Conservation (phyloP, 2,113 vertebrate genomes). For the Tursiops truncatus region DNA sequence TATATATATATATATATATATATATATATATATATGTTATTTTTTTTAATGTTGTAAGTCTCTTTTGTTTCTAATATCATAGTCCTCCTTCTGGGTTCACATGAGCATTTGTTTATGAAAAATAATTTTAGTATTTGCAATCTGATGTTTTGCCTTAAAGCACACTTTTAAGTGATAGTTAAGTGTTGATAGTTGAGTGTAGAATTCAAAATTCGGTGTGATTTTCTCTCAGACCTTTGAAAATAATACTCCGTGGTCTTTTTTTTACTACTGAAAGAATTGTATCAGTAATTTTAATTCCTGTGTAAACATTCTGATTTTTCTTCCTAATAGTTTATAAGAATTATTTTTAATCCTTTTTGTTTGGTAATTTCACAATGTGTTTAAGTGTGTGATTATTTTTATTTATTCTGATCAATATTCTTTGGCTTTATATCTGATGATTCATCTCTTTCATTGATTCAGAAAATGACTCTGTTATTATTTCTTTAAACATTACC, state of each 20-base stretch:
- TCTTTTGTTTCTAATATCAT: neutral
- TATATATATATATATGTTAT: too few species aligned
- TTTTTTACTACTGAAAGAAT: neutral
- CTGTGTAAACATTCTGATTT: neutral
- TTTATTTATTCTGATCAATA: neutral
- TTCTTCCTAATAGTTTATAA: neutral
- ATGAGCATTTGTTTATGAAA: neutral
- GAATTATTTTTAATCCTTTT: neutral
- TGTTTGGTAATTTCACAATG: neutral
- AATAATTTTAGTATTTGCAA: neutral
- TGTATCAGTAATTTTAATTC: neutral
- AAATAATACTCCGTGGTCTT: neutral
- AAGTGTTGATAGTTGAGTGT: neutral
- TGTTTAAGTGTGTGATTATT: neutral
- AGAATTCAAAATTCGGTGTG: neutral
- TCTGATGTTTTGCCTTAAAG: neutral
- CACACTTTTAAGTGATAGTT: neutral
- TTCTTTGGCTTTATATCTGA: neutral
- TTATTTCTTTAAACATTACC: neutral
- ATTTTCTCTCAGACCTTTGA: neutral
- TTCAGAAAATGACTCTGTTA: neutral
- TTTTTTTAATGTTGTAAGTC: neutral
- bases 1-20: too few species aligned
- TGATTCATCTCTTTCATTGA: neutral
- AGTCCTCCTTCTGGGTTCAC: neutral